Evolutionary conservation across 2,113 vertebrate species (phyloP), one percentile per base, ranked within the genome.

Genomic region (Dipodomys ordii): DNA sequence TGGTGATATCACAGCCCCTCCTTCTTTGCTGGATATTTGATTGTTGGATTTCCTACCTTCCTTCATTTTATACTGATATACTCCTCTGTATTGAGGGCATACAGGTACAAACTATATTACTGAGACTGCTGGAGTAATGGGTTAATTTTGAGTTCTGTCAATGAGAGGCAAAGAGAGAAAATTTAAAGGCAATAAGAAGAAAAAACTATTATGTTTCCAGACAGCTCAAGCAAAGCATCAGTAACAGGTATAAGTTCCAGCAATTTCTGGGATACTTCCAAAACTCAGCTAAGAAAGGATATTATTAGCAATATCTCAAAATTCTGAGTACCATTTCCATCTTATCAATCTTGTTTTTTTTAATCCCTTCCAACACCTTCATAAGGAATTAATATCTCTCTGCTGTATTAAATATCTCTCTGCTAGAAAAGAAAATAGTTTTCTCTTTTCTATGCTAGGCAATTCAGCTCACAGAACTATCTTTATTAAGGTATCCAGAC

Each of bases 361-460:
- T 57, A 57, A 57, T 39, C 2, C 53, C 53, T 57, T 28, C 7
- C 7, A 82, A n/a, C 11, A 90, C 8, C n/a, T 73, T 67, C 53
- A 46, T 30, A 71, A 87, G 30, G 44, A 25, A 32, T 35, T 69
- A 9, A 57, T 57, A 57, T 57, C 53, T 57, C 12, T 18, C 53
- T 57, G 19, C 44, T 72, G 10, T 22, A 80, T 69, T 57, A 72
- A 81, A 72, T 72, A 13, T 11, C 22, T 87, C 22, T 84, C 18
- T 81, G 18, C 20, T 32, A 76, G 23, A 92, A 87, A 35, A 71
- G 68, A 74, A 8, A 28, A 25, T 35, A 71, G 19, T 18, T 60
- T 90, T 92, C 69, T 69, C 28, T 81, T 90, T 85, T 81, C 64
- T 32, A 72, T 23, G 69, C 44, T 32, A 67, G 62, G 79, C 30